These are phyloP conservation scores for Epirrita christyi DNA, from an alignment of 2,888 invertebrate genomes.

Conservation along the genomic window DNA sequence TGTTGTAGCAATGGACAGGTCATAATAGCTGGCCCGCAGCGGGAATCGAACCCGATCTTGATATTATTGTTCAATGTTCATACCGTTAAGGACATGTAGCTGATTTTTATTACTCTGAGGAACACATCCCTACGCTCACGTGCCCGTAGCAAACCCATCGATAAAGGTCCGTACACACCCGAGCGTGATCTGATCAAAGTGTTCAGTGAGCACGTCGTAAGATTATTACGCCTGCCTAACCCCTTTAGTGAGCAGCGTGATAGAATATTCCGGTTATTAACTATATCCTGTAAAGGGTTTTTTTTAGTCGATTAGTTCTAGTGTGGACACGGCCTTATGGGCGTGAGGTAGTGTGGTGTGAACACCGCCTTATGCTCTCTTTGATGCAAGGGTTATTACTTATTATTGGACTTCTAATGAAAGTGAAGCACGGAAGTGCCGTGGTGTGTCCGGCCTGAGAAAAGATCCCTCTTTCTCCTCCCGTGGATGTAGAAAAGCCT, in stretches of 20 bases:
- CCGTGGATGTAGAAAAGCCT: too few species aligned
- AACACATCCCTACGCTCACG: slow-evolving; percentile 2
- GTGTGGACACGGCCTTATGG: slow-evolving; percentile 18
- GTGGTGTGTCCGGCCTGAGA: too few species aligned
- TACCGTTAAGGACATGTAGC: too few species aligned
- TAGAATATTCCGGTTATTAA: slow-evolving; percentile 28
- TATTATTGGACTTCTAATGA: background rate
- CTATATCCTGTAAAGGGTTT: slow-evolving; percentile 30
- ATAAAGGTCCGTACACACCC: slow-evolving; percentile 25
- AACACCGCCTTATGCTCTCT: slow-evolving; percentile 11
- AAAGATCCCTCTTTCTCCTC: too few species aligned
- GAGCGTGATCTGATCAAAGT: slow-evolving; percentile 44
- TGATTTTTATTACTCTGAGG: background rate
- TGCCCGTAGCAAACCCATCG: slow-evolving; percentile 11
- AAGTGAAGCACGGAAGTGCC: too few species aligned
- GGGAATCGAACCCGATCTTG: too few species aligned
- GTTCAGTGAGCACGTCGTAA: slow-evolving; percentile 43
- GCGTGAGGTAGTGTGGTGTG: slow-evolving; percentile 1
- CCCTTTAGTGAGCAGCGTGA: slow-evolving; percentile 40
- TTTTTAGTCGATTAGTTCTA: slow-evolving; percentile 33
- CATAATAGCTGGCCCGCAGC: too few species aligned
- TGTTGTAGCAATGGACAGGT: too few species aligned
- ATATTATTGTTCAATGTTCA: too few species aligned
- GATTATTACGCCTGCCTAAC: slow-evolving; percentile 41
- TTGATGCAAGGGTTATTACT: slow-evolving; percentile 2